These are phyloP conservation scores for Lota lota DNA, from an alignment of 2,113 vertebrate species.

Conservation along the genomic window DNA sequence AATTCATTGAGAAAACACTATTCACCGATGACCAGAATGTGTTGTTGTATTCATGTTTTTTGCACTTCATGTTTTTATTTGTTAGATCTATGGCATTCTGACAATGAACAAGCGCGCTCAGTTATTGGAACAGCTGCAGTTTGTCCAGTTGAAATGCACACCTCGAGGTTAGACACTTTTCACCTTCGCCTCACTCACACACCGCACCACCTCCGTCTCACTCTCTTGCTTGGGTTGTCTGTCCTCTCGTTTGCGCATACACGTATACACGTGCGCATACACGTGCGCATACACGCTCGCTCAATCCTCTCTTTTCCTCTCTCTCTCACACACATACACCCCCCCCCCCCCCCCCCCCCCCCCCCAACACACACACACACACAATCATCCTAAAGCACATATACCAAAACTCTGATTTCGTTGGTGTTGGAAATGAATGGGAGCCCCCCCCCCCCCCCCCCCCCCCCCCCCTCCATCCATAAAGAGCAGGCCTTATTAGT, in stretches of 20 bases:
- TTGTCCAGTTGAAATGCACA: constrained; percentile 83
- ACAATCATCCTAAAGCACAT: no score
- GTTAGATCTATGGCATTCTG: constrained; percentile 84
- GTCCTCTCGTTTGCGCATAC: constrained; percentile 40
- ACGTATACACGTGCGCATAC: constrained; percentile 15
- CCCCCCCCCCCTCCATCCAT: no score
- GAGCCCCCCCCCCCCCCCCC: no score
- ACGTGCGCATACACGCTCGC: neutral
- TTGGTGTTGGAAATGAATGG: neutral
- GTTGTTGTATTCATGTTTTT: constrained; percentile 55
- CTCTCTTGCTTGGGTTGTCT: constrained; percentile 59
- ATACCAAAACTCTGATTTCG: neutral
- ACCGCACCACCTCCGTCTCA: constrained; percentile 59
- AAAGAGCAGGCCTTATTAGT: no score
- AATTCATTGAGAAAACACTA: constrained; percentile 16
- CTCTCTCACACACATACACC: no score
- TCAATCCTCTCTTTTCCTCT: no score
- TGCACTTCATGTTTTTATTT: constrained; percentile 76
- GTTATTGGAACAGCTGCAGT: constrained; percentile 83
- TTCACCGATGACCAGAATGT: constrained; percentile 16
- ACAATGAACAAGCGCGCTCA: constrained; percentile 82
- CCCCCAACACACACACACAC: no score
- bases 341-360: no score
- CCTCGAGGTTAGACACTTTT: constrained; percentile 79
- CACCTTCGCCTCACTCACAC: constrained; percentile 52